These are phyloP conservation scores for Lycopodina hypogea DNA, from an alignment of 37 sponge, comb jelly and placozoan species.

Conservation along the genomic window DNA sequence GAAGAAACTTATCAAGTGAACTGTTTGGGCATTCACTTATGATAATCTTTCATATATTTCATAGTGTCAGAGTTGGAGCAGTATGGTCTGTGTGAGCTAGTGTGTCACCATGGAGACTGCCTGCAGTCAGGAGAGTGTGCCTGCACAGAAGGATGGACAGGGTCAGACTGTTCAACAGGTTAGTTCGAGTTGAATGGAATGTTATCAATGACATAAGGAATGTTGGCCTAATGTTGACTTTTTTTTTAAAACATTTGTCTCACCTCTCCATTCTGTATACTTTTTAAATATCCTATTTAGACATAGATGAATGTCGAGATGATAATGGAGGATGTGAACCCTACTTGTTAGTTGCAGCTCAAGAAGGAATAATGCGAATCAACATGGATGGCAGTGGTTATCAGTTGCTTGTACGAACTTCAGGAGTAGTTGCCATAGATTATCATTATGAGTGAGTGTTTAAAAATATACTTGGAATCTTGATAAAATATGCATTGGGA, in stretches of 20 bases:
- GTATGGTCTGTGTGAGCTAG: neutral
- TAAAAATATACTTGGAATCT: too few species aligned
- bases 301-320: slow-evolving; percentile 67
- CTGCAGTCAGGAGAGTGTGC: slow-evolving; percentile 14
- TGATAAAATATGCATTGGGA: too few species aligned
- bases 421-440: slow-evolving; percentile 16
- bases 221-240: too few species aligned
- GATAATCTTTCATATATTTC: too few species aligned
- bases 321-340: slow-evolving; percentile 27
- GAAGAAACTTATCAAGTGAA: too few species aligned
- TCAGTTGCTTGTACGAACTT: neutral
- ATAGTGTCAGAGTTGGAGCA: neutral
- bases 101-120: slow-evolving; percentile 28
- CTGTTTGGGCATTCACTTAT: too few species aligned
- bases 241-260: too few species aligned
- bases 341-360: neutral
- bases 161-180: slow-evolving; percentile 6
- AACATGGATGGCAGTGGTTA: slow-evolving; percentile 20
- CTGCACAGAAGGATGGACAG: slow-evolving; percentile 22
- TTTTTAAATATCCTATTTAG: too few species aligned
- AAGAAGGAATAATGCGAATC: neutral
- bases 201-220: too few species aligned
- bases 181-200: too few species aligned
- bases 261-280: too few species aligned
- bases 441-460: slow-evolving; percentile 31